These are phyloP conservation scores for Vollenhovia emeryi DNA, from an alignment of 1,140 invertebrate species.

Conservation along the genomic window DNA sequence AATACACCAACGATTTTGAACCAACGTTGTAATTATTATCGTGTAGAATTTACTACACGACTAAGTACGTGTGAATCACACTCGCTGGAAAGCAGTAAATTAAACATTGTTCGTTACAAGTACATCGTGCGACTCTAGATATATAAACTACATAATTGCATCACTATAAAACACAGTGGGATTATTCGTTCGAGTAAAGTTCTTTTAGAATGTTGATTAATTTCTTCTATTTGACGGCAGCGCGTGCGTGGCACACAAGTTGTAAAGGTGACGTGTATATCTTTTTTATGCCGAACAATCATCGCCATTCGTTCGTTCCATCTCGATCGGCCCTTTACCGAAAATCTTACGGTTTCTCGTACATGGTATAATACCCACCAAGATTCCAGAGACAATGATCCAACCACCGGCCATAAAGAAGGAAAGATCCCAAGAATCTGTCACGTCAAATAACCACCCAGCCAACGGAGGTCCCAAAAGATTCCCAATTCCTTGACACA, in stretches of 20 bases:
- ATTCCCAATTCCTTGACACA: slow-evolving; percentile 93
- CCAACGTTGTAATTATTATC: background rate
- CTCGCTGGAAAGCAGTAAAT: background rate
- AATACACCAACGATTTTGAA: background rate
- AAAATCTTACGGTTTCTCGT: slow-evolving; percentile 89
- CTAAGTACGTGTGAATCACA: slow-evolving; percentile 27
- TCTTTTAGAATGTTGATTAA: background rate
- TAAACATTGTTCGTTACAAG: background rate
- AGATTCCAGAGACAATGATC: slow-evolving; percentile 91
- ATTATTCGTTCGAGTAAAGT: slow-evolving; percentile 35
- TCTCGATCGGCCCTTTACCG: slow-evolving; percentile 88
- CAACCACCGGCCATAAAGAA: slow-evolving; percentile 92
- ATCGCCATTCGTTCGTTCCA: slow-evolving; percentile 79
- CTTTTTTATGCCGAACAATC: slow-evolving; percentile 41
- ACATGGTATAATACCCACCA: slow-evolving; percentile 89
- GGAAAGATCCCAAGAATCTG: slow-evolving; percentile 89
- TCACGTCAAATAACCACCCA: slow-evolving; percentile 90
- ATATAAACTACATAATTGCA: too few species aligned
- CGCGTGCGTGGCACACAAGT: background rate
- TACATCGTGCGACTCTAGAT: too few species aligned
- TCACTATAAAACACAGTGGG: background rate
- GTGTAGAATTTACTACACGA: background rate
- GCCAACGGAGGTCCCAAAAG: slow-evolving; percentile 88
- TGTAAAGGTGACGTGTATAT: background rate
- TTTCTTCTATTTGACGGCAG: background rate